Conservation (phyloP, 2,797 vertebrate genomes). For the Amphiprion clarkii region DNA sequence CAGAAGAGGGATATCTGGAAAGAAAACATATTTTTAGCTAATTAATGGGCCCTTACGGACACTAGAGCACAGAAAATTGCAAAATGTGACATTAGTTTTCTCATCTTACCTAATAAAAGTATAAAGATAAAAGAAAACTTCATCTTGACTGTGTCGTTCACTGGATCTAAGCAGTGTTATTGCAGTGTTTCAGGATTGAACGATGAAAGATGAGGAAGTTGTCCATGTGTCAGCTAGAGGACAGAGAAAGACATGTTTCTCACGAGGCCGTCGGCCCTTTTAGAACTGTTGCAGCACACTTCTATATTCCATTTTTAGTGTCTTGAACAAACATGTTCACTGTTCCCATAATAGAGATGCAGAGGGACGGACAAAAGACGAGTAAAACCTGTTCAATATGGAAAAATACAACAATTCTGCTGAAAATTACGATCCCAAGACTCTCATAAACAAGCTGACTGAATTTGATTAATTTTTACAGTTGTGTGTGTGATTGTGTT, state of each 20-base stretch:
- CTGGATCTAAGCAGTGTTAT: constrained; percentile 5
- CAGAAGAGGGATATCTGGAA: constrained; percentile 66
- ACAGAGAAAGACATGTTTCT: constrained; percentile 8
- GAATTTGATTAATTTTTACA: too few relatives aligned
- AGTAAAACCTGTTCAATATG: neutral
- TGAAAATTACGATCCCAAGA: neutral
- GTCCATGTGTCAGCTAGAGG: constrained; percentile 26
- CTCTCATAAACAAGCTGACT: too few relatives aligned
- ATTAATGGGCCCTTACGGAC: constrained; percentile 1
- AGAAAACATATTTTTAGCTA: constrained; percentile 21
- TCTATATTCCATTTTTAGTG: neutral
- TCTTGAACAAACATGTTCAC: neutral
- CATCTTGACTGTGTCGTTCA: constrained; percentile 67
- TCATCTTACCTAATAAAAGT: constrained; percentile 67
- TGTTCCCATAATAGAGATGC: neutral
- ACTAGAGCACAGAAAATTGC: neutral
- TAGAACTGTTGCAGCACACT: neutral
- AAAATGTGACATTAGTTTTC: accelerated
- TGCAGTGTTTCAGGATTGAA: constrained; percentile 19
- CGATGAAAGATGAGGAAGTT: constrained; percentile 60
- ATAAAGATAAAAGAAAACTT: constrained; percentile 68
- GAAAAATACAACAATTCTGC: neutral
- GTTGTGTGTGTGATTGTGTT: too few relatives aligned
- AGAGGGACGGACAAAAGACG: neutral
- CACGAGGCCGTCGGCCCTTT: neutral